These are phyloP conservation scores for Euplagia quadripunctaria DNA, from an alignment of 2,888 invertebrate species.

Conservation along the genomic window DNA sequence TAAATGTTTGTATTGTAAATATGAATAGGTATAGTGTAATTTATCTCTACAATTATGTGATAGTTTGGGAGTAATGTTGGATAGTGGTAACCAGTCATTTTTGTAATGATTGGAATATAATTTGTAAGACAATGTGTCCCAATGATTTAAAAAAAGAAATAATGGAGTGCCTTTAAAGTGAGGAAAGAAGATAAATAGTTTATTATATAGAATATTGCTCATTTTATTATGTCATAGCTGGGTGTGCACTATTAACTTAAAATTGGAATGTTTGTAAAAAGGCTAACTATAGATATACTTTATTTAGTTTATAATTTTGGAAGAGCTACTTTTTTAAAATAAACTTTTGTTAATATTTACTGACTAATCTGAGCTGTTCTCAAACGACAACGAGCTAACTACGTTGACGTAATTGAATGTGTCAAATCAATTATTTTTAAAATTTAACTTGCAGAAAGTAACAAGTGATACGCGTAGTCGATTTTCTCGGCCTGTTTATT, in stretches of 20 bases:
- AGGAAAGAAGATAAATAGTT: constrained; percentile 24
- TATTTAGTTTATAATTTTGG: neutral
- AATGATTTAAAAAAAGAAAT: constrained; percentile 22
- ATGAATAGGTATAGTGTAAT: constrained; percentile 35
- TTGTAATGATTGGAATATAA: constrained; percentile 17
- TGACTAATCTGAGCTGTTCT: no score
- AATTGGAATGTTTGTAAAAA: constrained; percentile 3
- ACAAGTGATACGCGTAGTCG: neutral
- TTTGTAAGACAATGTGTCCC: constrained; percentile 30
- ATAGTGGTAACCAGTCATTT: constrained; percentile 18
- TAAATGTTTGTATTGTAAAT: constrained; percentile 40
- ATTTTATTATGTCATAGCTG: constrained; percentile 4
- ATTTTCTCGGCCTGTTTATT: constrained; percentile 4
- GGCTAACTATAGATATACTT: neutral
- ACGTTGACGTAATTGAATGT: neutral
- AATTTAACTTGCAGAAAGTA: neutral
- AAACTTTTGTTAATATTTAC: no score
- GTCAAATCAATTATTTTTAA: neutral
- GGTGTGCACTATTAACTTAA: constrained; percentile 23
- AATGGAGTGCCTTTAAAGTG: constrained; percentile 43
- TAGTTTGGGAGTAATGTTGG: constrained; percentile 26
- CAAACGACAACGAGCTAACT: neutral
- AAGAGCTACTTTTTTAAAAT: neutral
- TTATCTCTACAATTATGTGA: constrained; percentile 35
- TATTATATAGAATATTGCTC: constrained; percentile 22